Percentiles rank a stretch among this genome's conserved stretches.
phyloP scores from a whole-genome alignment of 1,140 invertebrate genomes.

The Pogonus chalceus region DNA sequence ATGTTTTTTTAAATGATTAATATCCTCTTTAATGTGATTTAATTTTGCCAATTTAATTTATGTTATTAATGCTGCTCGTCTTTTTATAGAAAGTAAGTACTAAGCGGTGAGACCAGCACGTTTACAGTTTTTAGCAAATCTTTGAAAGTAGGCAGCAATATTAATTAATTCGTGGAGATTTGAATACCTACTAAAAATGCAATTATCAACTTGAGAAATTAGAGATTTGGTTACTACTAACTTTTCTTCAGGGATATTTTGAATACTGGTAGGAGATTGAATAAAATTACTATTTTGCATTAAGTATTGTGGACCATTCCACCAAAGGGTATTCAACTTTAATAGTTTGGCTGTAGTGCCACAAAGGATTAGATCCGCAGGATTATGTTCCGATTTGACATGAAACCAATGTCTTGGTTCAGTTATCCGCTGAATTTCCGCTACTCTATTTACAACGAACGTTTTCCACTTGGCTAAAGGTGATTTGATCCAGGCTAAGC shows the following conservation, averaged over 20 bases:
- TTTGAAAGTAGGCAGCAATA: too few species aligned
- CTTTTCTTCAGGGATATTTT: constrained; percentile 6
- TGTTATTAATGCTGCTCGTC: not conserved
- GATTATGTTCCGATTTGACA: constrained; percentile 26
- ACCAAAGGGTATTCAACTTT: constrained; percentile 23
- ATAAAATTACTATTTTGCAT: too few species aligned
- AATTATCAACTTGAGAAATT: too few species aligned
- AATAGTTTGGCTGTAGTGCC: constrained; percentile 24
- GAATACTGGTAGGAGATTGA: too few species aligned
- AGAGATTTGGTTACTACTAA: too few species aligned
- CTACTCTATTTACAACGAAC: constrained; percentile 26
- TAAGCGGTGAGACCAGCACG: constrained; percentile 8
- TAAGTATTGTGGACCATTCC: constrained; percentile 19
- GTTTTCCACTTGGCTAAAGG: constrained; percentile 17
- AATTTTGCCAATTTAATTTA: not conserved
- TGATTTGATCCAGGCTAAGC: constrained; percentile 22
- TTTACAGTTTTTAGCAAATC: not conserved
- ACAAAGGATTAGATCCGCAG: constrained; percentile 32
- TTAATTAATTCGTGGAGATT: too few species aligned
- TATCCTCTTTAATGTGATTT: not conserved
- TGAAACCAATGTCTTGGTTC: constrained; percentile 22
- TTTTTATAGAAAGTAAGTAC: constrained; percentile 14
- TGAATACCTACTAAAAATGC: too few species aligned
- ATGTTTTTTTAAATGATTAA: not conserved
- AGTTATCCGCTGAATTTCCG: constrained; percentile 26